Evolutionary conservation across 2,113 vertebrate species (phyloP), one percentile per base, ranked within the genome.

Genomic region (Gopherus evgoodei): DNA sequence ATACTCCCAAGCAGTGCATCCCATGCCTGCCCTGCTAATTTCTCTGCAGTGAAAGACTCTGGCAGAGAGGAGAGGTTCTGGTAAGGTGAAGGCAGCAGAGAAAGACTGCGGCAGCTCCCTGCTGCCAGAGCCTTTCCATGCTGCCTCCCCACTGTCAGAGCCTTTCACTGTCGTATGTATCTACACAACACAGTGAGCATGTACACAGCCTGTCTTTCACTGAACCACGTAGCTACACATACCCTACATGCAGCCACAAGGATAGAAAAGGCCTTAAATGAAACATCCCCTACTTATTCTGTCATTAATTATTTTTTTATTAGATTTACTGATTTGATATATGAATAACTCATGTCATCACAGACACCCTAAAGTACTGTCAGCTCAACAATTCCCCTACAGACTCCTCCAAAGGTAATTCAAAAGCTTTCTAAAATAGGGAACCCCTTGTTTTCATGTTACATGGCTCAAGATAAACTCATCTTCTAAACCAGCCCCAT

Each of bases 311-410:
- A 65, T 65, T n/a, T 17, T 62, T 91, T 50, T 89, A 72, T 91
- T 82, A 79, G 19, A 31, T 27, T 35, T 31, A 57, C 17, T 82
- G n/a, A 50, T 93, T 83, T 29, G 83, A 80, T 25, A 80, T 17
- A 81, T 42, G 10, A 50, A 4, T 3, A 80, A 83, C 10, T 42
- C 31, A 8, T 47, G 81, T 22, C 11, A 14, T 8, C 17, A 85
- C 0, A 10, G 76, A 50, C 57, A 22, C 4, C 31, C 12, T 88
- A 75, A 91, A 95, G 76, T 84, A 5, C n/a, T 76, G 31, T 1
- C 0, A 14, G 21, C n/a, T n/a, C 38, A 92, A 47, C 5, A 50
- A 13, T 6, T 29, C 2, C 53, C 7, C 42, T n/a, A 0, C 1
- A 38, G n/a, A 53, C 31, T 42, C 78, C 25, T 87, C 47, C 27